Evolutionary conservation across 2,888 invertebrate genomes (phyloP).

Genomic region (Trissoscelio sp.): DNA sequence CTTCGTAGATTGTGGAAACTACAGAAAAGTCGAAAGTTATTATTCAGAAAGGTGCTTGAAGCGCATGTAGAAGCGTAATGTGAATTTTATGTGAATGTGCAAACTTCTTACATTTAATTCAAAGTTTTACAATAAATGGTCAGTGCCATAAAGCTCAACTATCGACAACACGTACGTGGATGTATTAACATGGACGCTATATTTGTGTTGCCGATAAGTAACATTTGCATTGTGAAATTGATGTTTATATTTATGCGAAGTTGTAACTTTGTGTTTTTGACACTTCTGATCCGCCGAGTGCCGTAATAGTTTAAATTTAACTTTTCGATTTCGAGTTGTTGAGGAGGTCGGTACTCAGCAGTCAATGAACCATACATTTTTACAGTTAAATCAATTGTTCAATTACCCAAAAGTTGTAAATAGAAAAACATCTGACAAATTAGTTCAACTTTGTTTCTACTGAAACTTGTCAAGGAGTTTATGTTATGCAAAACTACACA

Average conservation of each 20-base stretch:
- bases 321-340: conserved; percentile 50
- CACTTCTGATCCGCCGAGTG: conserved; percentile 23
- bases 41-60: not conserved
- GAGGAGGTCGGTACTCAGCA: conserved; percentile 46
- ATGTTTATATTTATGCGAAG: conserved; percentile 39
- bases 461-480: too few relatives aligned
- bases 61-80: conserved; percentile 19
- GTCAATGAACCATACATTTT: conserved; percentile 51
- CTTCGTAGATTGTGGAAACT: conserved; percentile 6
- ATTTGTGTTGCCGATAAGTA: conserved; percentile 13
- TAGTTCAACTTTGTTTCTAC: too few relatives aligned
- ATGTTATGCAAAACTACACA: too few relatives aligned
- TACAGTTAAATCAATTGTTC: not conserved
- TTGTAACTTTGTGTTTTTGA: conserved; percentile 47
- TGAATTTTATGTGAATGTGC: conserved; percentile 30
- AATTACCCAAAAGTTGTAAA: too few relatives aligned
- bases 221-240: conserved; percentile 37
- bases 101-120: conserved; percentile 47
- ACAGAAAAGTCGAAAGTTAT: conserved; percentile 9
- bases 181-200: conserved; percentile 6
- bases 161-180: conserved; percentile 11
- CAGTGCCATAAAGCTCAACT: conserved; percentile 20
- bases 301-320: conserved; percentile 53
- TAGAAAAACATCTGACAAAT: too few relatives aligned
- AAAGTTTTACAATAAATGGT: conserved; percentile 48